phyloP scores from a whole-genome alignment of 2,888 invertebrate species.

The Drosophila setosimentum region DNA sequence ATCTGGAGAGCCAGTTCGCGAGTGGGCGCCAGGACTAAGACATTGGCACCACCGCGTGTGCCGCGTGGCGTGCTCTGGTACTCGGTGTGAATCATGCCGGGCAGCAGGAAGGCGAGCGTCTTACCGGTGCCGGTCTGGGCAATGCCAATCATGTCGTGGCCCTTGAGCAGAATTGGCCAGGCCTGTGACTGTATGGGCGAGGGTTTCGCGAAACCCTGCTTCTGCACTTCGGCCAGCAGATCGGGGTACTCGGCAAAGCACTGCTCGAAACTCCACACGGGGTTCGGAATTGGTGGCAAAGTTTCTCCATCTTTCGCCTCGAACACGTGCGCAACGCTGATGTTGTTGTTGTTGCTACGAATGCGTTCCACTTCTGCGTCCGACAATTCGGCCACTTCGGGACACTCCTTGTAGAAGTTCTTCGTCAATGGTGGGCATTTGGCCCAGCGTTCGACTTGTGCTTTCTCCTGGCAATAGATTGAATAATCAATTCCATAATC shows the following conservation, averaged over 20 bases:
- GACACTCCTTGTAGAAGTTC: constrained; percentile 93
- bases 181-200: constrained; percentile 97
- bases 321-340: constrained; percentile 90
- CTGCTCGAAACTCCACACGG: constrained; percentile 90
- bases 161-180: constrained; percentile 96
- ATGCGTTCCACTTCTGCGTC: constrained; percentile 88
- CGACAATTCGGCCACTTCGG: constrained; percentile 89
- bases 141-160: constrained; percentile 97
- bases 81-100: constrained; percentile 97
- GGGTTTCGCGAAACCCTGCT: constrained; percentile 92
- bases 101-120: constrained; percentile 96
- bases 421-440: constrained; percentile 90
- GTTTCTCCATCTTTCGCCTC: constrained; percentile 84
- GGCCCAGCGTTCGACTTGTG: constrained; percentile 88
- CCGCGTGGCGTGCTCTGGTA: constrained; percentile 91
- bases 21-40: constrained; percentile 96
- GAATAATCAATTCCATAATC: not conserved
- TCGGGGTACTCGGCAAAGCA: constrained; percentile 93
- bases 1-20: constrained; percentile 97
- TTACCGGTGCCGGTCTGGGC: constrained; percentile 98
- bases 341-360: constrained; percentile 89
- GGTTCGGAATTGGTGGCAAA: constrained; percentile 83
- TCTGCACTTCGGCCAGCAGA: constrained; percentile 91
- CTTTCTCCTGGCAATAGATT: constrained; percentile 85
- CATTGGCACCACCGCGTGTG: constrained; percentile 92